Evolutionary conservation across 2,113 vertebrate genomes (phyloP).

Genomic region (Echinops telfairi): DNA sequence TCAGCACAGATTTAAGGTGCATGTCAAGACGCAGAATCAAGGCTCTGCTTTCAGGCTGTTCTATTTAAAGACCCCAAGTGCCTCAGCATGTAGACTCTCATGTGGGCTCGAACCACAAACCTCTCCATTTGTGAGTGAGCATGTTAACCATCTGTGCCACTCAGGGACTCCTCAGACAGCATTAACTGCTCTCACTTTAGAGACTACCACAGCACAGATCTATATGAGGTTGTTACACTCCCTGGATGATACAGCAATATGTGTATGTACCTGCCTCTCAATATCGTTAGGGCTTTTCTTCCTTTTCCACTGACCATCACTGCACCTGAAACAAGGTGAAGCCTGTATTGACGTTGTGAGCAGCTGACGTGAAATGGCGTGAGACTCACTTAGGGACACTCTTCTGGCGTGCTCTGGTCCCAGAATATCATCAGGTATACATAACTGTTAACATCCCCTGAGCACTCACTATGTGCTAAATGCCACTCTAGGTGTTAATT

Average conservation of each 20-base stretch:
- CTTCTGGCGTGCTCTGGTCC: background rate
- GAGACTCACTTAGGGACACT: background rate
- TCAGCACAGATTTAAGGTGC: too few relatives aligned
- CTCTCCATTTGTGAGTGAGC: background rate
- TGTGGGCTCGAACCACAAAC: background rate
- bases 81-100: too few relatives aligned
- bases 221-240: background rate
- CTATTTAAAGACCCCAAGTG: too few relatives aligned
- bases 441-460: background rate
- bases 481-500: background rate
- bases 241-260: background rate
- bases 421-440: too few relatives aligned
- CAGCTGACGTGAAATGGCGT: background rate
- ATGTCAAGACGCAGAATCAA: too few relatives aligned
- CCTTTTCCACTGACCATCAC: background rate
- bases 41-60: too few relatives aligned
- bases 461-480: background rate
- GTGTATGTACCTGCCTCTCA: background rate
- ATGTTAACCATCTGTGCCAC: background rate
- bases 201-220: fast-evolving
- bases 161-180: background rate
- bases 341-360: background rate
- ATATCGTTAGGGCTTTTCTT: background rate
- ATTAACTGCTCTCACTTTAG: background rate
- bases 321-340: background rate